These are phyloP conservation scores for Coturnix japonica DNA, from an alignment of 2,113 vertebrate genomes.

Conservation along the genomic window DNA sequence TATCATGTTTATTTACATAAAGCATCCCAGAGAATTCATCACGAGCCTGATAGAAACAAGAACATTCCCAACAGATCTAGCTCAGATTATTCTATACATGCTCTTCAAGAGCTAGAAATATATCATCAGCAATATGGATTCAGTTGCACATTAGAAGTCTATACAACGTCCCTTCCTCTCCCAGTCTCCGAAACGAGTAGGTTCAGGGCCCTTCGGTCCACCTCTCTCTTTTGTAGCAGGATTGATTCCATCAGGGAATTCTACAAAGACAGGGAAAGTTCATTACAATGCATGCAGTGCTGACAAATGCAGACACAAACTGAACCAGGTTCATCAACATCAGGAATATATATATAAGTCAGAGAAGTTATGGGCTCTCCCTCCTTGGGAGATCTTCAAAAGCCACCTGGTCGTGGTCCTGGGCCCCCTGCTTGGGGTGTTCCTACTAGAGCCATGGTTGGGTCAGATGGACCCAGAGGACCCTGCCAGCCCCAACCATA, in stretches of 20 bases:
- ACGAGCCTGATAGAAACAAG: neutral
- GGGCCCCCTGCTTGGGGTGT: neutral
- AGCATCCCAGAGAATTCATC: neutral
- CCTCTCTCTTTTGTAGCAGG: constrained; percentile 93
- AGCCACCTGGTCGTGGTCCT: neutral
- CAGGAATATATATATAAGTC: neutral
- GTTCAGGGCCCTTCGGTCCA: constrained; percentile 94
- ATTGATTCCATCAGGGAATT: constrained; percentile 91
- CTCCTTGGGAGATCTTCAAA: neutral
- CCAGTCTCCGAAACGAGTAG: constrained; percentile 97
- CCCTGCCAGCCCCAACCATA: neutral
- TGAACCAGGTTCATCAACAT: neutral
- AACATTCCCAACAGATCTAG: neutral
- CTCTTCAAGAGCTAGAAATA: neutral
- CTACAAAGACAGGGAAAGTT: constrained; percentile 75
- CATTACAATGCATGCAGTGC: neutral
- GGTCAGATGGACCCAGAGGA: neutral
- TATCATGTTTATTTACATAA: constrained; percentile 6
- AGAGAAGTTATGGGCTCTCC: neutral
- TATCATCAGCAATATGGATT: neutral
- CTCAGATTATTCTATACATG: neutral
- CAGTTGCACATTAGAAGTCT: constrained; percentile 85
- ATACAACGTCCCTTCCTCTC: constrained; percentile 97
- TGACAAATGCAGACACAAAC: neutral
- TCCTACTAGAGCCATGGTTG: neutral